Evolutionary conservation across 1,140 invertebrate species (phyloP).

Genomic region (Lethrus apterus): DNA sequence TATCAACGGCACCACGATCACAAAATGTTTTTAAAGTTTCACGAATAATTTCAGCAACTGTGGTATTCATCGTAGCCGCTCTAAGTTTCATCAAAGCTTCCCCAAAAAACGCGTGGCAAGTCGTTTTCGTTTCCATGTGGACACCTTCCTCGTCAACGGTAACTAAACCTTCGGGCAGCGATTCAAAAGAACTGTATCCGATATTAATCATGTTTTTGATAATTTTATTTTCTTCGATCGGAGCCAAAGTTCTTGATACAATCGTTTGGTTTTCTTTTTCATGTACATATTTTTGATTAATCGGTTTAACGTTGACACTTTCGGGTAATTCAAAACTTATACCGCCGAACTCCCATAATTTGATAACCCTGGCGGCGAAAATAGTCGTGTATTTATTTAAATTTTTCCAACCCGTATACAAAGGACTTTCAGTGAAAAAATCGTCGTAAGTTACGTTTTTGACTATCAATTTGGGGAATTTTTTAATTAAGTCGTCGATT

Average conservation of each 20-base stretch:
- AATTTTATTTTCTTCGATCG: neutral
- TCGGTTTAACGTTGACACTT: neutral
- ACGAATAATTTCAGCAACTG: slow-evolving; percentile 13
- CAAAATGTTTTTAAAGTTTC: slow-evolving; percentile 22
- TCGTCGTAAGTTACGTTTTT: slow-evolving; percentile 23
- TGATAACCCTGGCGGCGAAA: slow-evolving; percentile 29
- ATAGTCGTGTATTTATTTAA: slow-evolving; percentile 22
- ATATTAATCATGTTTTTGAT: slow-evolving; percentile 2
- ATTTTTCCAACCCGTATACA: slow-evolving; percentile 25
- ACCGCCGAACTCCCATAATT: slow-evolving; percentile 34
- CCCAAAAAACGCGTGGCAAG: slow-evolving; percentile 40
- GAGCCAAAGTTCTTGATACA: neutral
- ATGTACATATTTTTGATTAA: neutral
- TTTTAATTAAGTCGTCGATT: slow-evolving; percentile 20
- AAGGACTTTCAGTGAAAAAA: slow-evolving; percentile 24
- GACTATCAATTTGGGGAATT: slow-evolving; percentile 23
- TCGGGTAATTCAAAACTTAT: slow-evolving; percentile 27
- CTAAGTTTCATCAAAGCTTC: slow-evolving; percentile 32
- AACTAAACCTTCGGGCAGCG: slow-evolving; percentile 28
- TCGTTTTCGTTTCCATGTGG: slow-evolving; percentile 38
- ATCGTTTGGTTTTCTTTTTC: neutral
- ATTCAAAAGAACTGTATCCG: slow-evolving; percentile 17
- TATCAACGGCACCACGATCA: slow-evolving; percentile 17
- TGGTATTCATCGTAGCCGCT: slow-evolving; percentile 20
- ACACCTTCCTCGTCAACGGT: slow-evolving; percentile 34